Conservation (phyloP, 2,113 vertebrate genomes). For the Indicator maculatus region DNA sequence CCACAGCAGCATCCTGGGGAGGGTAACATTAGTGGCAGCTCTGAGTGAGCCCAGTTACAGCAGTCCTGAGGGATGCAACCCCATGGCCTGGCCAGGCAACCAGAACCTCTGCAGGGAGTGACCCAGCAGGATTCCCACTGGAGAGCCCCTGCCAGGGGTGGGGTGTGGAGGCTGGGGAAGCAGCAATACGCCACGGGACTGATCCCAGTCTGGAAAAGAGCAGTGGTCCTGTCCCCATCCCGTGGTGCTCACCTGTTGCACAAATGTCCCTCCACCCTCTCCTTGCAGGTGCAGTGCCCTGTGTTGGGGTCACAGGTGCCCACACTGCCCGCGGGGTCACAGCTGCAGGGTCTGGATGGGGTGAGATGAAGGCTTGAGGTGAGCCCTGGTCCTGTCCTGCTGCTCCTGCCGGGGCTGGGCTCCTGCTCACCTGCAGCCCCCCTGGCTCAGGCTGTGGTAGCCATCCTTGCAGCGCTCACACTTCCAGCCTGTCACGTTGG, state of each 20-base stretch:
- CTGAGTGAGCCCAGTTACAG: not conserved
- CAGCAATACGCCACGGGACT: rapidly evolving
- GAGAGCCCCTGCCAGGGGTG: not conserved
- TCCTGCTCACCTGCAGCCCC: conserved; percentile 88
- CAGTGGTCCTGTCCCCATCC: not conserved
- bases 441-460: conserved; percentile 89
- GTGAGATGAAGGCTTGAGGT: rapidly evolving
- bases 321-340: conserved; percentile 78
- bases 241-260: conserved; percentile 81
- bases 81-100: not conserved
- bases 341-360: conserved; percentile 82
- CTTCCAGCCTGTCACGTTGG: conserved; percentile 84
- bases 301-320: conserved; percentile 82
- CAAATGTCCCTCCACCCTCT: conserved; percentile 84
- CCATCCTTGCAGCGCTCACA: conserved; percentile 88
- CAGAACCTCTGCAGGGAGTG: not conserved
- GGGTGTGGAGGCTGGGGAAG: not conserved
- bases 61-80: not conserved
- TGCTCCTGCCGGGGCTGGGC: rapidly evolving
- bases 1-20: not conserved
- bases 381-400: rapidly evolving
- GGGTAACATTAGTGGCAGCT: not conserved
- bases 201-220: not conserved
- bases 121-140: not conserved
- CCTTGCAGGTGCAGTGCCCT: conserved; percentile 86